Evolutionary conservation across 35 echinoderm and acorn worm species (phyloP).

Genomic region (Stichopus chloronotus): DNA sequence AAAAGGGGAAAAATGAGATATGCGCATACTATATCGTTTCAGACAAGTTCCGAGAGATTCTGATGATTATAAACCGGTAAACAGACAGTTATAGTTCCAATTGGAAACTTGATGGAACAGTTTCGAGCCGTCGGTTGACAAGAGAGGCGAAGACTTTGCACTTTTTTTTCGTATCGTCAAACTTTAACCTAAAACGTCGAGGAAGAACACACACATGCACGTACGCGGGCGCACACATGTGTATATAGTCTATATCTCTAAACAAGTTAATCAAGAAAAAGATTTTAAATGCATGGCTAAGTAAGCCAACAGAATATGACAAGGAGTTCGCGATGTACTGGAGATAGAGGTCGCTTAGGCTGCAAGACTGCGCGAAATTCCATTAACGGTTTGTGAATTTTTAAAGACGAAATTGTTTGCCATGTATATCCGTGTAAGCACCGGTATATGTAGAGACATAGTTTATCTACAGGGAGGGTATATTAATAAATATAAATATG

Average conservation of each 20-base stretch:
- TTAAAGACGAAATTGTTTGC: not conserved
- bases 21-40: not conserved
- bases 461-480: not conserved
- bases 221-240: not conserved
- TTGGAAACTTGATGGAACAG: slow-evolving; percentile 18
- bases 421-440: no score
- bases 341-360: not conserved
- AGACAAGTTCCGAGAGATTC: not conserved
- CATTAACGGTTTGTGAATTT: slow-evolving; percentile 40
- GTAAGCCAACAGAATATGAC: slow-evolving; percentile 23
- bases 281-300: slow-evolving; percentile 49
- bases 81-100: slow-evolving; percentile 41
- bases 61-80: slow-evolving; percentile 25
- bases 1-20: slow-evolving; percentile 15
- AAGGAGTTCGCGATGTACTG: not conserved
- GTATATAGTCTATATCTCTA: not conserved
- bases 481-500: not conserved
- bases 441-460: no score
- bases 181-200: slow-evolving; percentile 31
- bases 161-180: slow-evolving; percentile 29
- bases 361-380: slow-evolving; percentile 18
- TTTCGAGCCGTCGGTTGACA: slow-evolving; percentile 1
- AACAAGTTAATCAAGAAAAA: slow-evolving; percentile 49
- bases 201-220: no score
- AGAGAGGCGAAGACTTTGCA: not conserved